Percentiles rank a stretch among this genome's conserved stretches.
These are phyloP conservation scores for Gymnosoma rotundatum DNA, from an alignment of 2,888 invertebrate species.

Conservation along the genomic window DNA sequence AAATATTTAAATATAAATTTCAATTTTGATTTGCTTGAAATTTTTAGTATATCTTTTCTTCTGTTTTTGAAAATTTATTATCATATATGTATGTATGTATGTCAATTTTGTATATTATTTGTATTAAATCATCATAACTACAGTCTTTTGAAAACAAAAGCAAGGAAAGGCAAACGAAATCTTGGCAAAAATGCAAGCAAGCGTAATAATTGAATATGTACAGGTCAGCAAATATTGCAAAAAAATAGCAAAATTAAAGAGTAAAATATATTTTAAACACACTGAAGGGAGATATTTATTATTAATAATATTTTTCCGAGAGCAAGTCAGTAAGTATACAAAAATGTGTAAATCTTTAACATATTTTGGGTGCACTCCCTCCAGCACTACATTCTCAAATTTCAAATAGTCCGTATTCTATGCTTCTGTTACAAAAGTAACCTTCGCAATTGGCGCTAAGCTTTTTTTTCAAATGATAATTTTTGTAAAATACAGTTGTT, in stretches of 20 bases:
- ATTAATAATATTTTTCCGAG: neutral
- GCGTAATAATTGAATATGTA: slow-evolving; percentile 57
- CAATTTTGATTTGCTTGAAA: slow-evolving; percentile 19
- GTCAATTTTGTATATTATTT: slow-evolving; percentile 55
- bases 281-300: neutral
- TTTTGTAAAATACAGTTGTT: no score
- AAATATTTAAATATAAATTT: slow-evolving; percentile 7
- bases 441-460: no score
- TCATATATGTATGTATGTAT: neutral
- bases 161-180: slow-evolving; percentile 26
- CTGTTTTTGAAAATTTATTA: slow-evolving; percentile 31
- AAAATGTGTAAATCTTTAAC: no score
- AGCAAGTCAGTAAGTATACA: no score
- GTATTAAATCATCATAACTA: slow-evolving; percentile 69
- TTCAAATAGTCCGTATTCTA: no score
- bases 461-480: no score
- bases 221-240: slow-evolving; percentile 55
- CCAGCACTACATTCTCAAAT: no score
- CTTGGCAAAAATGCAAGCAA: slow-evolving; percentile 61
- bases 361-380: no score
- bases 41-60: slow-evolving; percentile 15
- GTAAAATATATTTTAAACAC: slow-evolving; percentile 8
- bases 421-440: no score
- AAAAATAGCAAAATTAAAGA: slow-evolving; percentile 23
- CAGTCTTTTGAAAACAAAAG: slow-evolving; percentile 58